Evolutionary conservation across 1,140 invertebrate species (phyloP).

Genomic region (Neodiprion fabricii): DNA sequence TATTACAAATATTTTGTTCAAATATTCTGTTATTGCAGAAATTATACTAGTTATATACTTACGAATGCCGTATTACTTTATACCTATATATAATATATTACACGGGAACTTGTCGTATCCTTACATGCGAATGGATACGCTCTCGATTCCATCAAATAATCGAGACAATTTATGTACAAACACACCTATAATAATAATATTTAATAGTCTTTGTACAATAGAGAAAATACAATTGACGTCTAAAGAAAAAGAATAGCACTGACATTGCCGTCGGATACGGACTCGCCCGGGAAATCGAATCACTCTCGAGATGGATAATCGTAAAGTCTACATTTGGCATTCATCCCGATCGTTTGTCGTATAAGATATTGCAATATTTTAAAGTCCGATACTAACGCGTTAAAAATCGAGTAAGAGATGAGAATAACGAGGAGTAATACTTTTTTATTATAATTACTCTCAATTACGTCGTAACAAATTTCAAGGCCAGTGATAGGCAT

Average conservation of each 20-base stretch:
- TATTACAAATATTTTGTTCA: too few species aligned
- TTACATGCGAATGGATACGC: too few species aligned
- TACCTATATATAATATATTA: too few species aligned
- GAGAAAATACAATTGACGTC: not conserved
- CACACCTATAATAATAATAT: not conserved
- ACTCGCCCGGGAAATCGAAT: not conserved
- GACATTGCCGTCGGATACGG: not conserved
- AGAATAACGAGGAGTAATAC: too few species aligned
- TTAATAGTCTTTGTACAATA: constrained; percentile 4
- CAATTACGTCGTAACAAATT: too few species aligned
- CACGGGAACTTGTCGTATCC: too few species aligned
- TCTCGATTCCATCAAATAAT: too few species aligned
- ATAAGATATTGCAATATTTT: not conserved
- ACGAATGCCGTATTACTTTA: constrained; percentile 22
- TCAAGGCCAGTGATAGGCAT: too few species aligned
- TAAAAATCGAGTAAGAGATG: not conserved
- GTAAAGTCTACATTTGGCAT: too few species aligned
- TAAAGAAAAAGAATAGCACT: not conserved
- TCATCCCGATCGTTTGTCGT: not conserved
- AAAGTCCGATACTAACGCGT: not conserved
- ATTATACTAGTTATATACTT: constrained; percentile 34
- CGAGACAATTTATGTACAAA: not conserved
- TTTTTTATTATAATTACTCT: too few species aligned
- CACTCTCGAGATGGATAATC: not conserved
- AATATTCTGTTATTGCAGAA: constrained; percentile 24